phyloP scores from a whole-genome alignment of 1,140 invertebrate genomes.

The Hyphantria cunea region DNA sequence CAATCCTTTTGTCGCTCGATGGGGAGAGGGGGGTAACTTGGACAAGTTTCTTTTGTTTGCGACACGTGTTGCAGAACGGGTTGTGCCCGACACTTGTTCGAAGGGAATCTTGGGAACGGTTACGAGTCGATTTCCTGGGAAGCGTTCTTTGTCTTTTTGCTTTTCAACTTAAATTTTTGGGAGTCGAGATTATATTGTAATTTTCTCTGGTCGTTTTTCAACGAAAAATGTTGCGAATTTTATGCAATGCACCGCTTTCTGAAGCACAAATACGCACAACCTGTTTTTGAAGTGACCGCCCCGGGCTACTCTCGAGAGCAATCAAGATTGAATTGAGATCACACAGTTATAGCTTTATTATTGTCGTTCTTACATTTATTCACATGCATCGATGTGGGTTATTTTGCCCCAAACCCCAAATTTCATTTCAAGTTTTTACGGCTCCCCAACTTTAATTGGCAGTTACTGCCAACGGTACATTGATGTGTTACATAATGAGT shows the following conservation, averaged over 20 bases:
- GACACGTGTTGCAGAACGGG: constrained; percentile 79
- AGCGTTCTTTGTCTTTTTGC: constrained; percentile 47
- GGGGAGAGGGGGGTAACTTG: constrained; percentile 51
- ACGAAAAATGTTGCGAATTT: constrained; percentile 27
- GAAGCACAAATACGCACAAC: constrained; percentile 29
- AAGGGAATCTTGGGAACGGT: constrained; percentile 57
- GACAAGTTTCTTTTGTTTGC: constrained; percentile 78
- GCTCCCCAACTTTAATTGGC: constrained; percentile 18
- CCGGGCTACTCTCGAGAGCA: constrained; percentile 22
- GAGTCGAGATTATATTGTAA: constrained; percentile 41
- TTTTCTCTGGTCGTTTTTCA: constrained; percentile 34
- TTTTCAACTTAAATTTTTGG: constrained; percentile 48
- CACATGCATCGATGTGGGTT: constrained; percentile 11
- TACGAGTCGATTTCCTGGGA: constrained; percentile 54
- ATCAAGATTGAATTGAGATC: constrained; percentile 35
- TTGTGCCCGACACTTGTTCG: constrained; percentile 74
- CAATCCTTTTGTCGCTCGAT: constrained; percentile 72
- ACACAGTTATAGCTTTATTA: constrained; percentile 35
- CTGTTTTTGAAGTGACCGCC: constrained; percentile 32
- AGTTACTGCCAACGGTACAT: constrained; percentile 21
- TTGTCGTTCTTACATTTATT: constrained; percentile 22
- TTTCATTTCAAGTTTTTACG: constrained; percentile 8
- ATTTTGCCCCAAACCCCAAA: constrained; percentile 21
- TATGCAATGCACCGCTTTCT: constrained; percentile 17
- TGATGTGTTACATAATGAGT: constrained; percentile 6